Base-by-base conservation (phyloP, 1,140 invertebrate genomes). In the Bacillus rossius region DNA sequence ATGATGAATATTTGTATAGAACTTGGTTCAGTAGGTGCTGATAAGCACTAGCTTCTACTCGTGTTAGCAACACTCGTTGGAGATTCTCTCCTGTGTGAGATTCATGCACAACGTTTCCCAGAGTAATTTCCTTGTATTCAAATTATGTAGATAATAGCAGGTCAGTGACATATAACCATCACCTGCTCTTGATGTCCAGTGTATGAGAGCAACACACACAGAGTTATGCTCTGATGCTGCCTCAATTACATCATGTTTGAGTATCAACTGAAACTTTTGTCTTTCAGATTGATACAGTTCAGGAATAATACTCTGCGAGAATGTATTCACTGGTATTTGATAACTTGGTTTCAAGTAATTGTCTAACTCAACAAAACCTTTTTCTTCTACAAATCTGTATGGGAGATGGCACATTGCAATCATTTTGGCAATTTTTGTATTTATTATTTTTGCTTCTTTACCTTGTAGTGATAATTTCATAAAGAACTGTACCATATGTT, bases 121-220 rank as follows among this genome's bases (percentile, higher is more conserved):
- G 34, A 19, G 57, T 61, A 62, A 52, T 52, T 42, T 22, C 55
- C 47, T 48, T 61, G 37, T 61, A 26, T 38, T 61, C 37, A 60
- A 67, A 68, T 62, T 40, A 48, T 60, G 43, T 1, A 68, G 47
- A 53, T 57, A 67, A 51, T 69, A 61, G 22, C 47, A 61, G 43
- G 66, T 69, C 55, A 67, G 45, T n/a, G n/a, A n/a, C n/a, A n/a
- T n/a, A n/a, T 64, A 68, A 42, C 60, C 57, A 17, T 65, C 45
- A 25, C 61, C 61, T 0, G 63, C 51, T 19, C 40, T 54, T 14
- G 55, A 66, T 20, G 67, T 67, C 64, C 64, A 68, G 48, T 59
- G 55, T 10, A 63, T 67, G 8, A 65, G 55, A 34, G 29, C 29
- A 34, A 34, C 29, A 34, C 10, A 10, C 4, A 34, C 29, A 34